phyloP scores from a whole-genome alignment of 2,797 vertebrate species.

The Malurus leucopterus region DNA sequence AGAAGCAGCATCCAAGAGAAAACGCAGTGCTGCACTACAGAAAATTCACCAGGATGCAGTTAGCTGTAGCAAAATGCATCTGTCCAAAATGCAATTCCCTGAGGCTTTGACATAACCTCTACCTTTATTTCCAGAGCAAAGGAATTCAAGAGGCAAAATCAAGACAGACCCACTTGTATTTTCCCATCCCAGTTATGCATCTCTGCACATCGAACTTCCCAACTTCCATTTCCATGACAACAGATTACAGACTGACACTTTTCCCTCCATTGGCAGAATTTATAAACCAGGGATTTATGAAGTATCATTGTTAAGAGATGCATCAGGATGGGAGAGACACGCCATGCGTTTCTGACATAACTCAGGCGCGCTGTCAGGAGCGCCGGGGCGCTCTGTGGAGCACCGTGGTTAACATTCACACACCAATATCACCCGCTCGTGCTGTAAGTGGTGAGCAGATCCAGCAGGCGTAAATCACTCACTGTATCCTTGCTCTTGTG shows the following conservation, averaged over 20 bases:
- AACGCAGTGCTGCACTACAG: background rate
- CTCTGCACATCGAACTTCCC: conserved; percentile 2
- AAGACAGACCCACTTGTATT: background rate
- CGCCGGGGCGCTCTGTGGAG: background rate
- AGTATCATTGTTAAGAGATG: conserved; percentile 46
- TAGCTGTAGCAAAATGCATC: background rate
- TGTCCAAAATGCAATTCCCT: background rate
- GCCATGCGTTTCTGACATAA: conserved; percentile 44
- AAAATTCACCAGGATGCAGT: background rate
- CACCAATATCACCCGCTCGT: background rate
- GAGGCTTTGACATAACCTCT: background rate
- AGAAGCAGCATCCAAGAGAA: background rate
- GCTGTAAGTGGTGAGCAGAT: conserved; percentile 2
- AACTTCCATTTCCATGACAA: conserved; percentile 65
- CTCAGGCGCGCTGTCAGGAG: conserved; percentile 24
- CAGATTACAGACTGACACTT: conserved; percentile 45
- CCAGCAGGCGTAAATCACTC: background rate
- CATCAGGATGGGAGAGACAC: conserved; percentile 37
- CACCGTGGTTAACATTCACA: conserved; percentile 35
- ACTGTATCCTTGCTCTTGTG: background rate
- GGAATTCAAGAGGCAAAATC: background rate
- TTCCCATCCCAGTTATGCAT: conserved; percentile 4
- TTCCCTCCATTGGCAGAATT: conserved; percentile 45
- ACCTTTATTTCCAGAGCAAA: background rate
- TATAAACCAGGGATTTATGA: conserved; percentile 56